Evolutionary conservation across 2,113 vertebrate species (phyloP), one percentile per base, ranked within the genome.

Genomic region (Malurus alboscapulatus): DNA sequence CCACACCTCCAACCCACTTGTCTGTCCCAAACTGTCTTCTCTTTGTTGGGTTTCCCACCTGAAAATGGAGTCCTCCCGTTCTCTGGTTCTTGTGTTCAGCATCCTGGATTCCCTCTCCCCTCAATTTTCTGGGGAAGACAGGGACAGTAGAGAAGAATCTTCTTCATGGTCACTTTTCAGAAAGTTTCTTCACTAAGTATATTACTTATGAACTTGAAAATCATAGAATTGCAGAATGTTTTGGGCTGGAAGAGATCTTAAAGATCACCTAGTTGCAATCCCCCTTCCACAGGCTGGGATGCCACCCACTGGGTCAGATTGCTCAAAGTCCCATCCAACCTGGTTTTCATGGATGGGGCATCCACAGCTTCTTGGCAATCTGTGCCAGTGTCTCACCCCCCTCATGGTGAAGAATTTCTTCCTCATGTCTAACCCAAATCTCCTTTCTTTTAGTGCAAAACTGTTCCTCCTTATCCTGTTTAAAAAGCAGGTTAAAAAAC

Each of bases 71-170:
- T 66, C 48, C 1, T 55, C 11, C 45, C 14, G 27, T 76, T 66
- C 21, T 58, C 32, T 61, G 14, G 1, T 57, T 57, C 26, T 38
- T 26, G 7, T 45, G 29, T 53, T 42, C 0, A 0, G 12, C 6
- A 36, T 13, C 11, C 20, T 30, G 18, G 20, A 29, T 13, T 55
- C 57, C 29, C 19, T 26, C 5, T 65, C 8, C 12, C 16, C 25
- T 72, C 50, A 3, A 15, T 45, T 79, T 88, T 71, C 53, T 58
- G 34, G 26, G 14, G 26, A 68, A 69, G 55, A 48, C 21, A 40
- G 27, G 71, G 73, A 36, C 7, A 45, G 7, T 13, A 81, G n/a
- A 75, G 38, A 57, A 13, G 9, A 86, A 53, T 67, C 38, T 66
- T 16, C 62, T 36, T 8, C 38, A 3, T 57, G 51, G 19, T 38